Percentiles rank a stretch among this genome's conserved stretches.
phyloP scores from a whole-genome alignment of 2,797 vertebrate genomes.

The Thalassophryne amazonica region DNA sequence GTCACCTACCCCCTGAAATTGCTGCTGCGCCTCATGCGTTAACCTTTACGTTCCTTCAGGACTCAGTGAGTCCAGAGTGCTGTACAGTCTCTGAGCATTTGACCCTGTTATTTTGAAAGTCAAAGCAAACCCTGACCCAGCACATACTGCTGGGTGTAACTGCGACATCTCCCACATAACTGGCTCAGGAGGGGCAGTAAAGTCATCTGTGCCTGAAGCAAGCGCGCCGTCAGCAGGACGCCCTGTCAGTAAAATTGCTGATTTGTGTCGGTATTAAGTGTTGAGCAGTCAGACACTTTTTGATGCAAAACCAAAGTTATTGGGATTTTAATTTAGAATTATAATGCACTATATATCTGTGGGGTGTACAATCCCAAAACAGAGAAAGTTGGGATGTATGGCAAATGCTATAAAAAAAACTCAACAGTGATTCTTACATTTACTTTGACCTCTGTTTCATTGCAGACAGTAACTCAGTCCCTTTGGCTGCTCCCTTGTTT shows the following conservation, averaged over 20 bases:
- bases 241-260: slow-evolving; percentile 42
- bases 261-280: slow-evolving; percentile 58
- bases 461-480: too few relatives aligned
- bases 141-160: slow-evolving; percentile 36
- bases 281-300: slow-evolving; percentile 30
- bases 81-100: slow-evolving; percentile 23
- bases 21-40: neutral
- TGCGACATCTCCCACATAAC: slow-evolving; percentile 44
- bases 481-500: too few relatives aligned
- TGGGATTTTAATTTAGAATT: slow-evolving; percentile 6
- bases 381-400: too few relatives aligned
- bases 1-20: slow-evolving; percentile 8
- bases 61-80: slow-evolving; percentile 11
- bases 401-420: too few relatives aligned
- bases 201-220: slow-evolving; percentile 46
- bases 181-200: slow-evolving; percentile 25
- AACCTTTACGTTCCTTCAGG: slow-evolving; percentile 19
- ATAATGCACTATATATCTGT: too few relatives aligned
- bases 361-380: too few relatives aligned
- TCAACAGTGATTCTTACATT: too few relatives aligned
- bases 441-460: too few relatives aligned
- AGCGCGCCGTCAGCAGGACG: slow-evolving; percentile 49
- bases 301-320: slow-evolving; percentile 6
- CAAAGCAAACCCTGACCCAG: slow-evolving; percentile 50
- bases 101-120: slow-evolving; percentile 54